Evolutionary conservation across 2,113 vertebrate species (phyloP).

Genomic region (Ardeotis arabs): DNA sequence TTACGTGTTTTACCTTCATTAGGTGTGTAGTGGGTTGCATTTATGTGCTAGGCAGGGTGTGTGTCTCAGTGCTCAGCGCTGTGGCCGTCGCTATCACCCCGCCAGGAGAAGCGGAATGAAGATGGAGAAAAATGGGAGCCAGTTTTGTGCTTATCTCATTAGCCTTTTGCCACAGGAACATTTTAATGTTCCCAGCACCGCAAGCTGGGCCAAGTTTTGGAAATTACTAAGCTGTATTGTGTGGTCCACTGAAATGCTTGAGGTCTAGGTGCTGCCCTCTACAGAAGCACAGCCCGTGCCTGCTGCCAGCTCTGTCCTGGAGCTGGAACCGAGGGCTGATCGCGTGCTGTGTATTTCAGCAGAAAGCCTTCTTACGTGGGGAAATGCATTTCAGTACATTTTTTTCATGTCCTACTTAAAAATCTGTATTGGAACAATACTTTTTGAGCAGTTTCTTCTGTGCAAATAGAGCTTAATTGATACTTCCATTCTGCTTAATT

Average conservation of each 20-base stretch:
- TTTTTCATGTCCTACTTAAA: neutral
- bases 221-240: neutral
- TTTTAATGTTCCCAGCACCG: neutral
- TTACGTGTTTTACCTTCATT: neutral
- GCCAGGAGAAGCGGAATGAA: neutral
- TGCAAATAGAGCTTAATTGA: neutral
- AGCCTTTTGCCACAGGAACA: neutral
- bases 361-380: neutral
- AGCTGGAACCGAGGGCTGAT: neutral
- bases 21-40: neutral
- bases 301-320: no score
- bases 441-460: neutral
- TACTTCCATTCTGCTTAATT: conserved; percentile 12
- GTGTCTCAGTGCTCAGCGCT: neutral
- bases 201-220: neutral
- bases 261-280: neutral
- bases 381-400: fast-evolving
- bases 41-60: neutral
- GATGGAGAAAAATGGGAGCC: neutral
- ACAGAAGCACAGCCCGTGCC: fast-evolving
- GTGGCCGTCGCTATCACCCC: neutral
- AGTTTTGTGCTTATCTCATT: neutral
- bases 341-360: fast-evolving
- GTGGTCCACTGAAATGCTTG: neutral
- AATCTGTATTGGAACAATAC: neutral